Base-by-base conservation (phyloP, 2,797 vertebrate species). In the Mormyrops boulengeri region DNA sequence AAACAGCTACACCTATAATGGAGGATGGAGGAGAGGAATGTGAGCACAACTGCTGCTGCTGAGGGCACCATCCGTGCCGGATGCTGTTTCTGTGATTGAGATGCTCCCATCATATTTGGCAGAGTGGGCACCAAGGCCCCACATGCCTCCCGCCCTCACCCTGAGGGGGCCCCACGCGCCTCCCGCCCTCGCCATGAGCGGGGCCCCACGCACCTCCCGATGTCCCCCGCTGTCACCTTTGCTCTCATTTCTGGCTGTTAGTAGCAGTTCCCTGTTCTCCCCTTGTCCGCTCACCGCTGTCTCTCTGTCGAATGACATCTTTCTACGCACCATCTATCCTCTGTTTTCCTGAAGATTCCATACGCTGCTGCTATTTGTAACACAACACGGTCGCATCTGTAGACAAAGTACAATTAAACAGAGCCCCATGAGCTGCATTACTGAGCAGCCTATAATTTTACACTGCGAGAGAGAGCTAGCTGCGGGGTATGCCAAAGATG, bases 1-100 rank as follows among this genome's bases (percentile, higher is more conserved):
- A 95, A 93, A 94, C 92, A 89, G 89, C 92, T 93, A 90, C 89
- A 92, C 88, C 90, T 90, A 91, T 55, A 89, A 84, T 87, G 91
- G 19, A 82, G 30, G 34, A n/a, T n/a, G 80, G 30, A 88, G 26
- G 34, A 85, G 9, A 62, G 19, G 22, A 7, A 66, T 52, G 89
- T 80, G 89, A 2, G 3, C 26, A 86, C 6, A 88, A 89, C 92
- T 91, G 73, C 90, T 80, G 90, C 87, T 88, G 91, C 91, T 93
- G 88, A 89, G 44, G 38, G 17, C 8, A 2, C 14, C 38, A 87
- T 30, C 19, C 0, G 26, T 88, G 62, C 44, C 8, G 7, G 73
- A 3, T 26, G 85, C 47, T 34, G 14, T 17, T 62, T 30, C 91
- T 91, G 90, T 91, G 55, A 89, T 85, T 77, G 41, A 66, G 62